These are phyloP conservation scores for Pteromalus puparum DNA, from an alignment of 1,140 invertebrate genomes.

Conservation along the genomic window DNA sequence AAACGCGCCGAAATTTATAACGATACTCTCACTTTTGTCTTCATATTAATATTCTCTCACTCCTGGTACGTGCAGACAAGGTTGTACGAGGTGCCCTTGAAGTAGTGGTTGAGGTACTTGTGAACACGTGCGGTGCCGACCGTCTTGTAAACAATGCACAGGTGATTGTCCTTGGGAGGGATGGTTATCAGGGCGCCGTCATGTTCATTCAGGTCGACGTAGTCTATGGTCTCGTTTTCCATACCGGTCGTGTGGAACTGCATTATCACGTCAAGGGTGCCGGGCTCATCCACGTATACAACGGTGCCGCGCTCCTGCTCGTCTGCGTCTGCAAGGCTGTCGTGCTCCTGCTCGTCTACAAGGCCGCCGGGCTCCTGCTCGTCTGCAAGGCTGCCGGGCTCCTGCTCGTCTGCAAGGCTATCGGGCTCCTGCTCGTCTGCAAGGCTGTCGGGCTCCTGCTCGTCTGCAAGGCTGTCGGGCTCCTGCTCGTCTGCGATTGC, in stretches of 20 bases:
- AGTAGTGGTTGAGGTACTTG: conserved; percentile 79
- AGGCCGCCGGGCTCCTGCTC: no score
- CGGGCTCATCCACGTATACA: conserved; percentile 16
- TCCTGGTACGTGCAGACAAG: conserved; percentile 76
- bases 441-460: no score
- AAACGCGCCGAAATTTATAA: conserved; percentile 17
- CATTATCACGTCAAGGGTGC: conserved; percentile 66
- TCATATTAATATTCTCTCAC: conserved; percentile 59
- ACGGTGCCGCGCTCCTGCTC: no score
- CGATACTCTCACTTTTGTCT: conserved; percentile 46
- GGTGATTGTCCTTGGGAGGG: conserved; percentile 77
- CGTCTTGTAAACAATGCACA: conserved; percentile 82
- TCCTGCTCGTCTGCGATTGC: conserved; percentile 15
- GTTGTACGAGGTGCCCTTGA: conserved; percentile 74
- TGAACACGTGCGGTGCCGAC: conserved; percentile 79
- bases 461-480: no score
- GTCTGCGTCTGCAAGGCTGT: no score
- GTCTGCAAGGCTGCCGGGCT: no score
- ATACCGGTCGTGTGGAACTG: conserved; percentile 64
- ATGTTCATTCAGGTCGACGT: conserved; percentile 62
- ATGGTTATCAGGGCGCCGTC: conserved; percentile 65
- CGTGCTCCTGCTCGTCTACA: no score
- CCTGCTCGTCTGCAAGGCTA: no score
- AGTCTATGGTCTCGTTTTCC: conserved; percentile 64
- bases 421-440: no score